Evolutionary conservation across 2,888 invertebrate species (phyloP), one percentile per base, ranked within the genome.

Genomic region (Eupithecia tripunctaria): DNA sequence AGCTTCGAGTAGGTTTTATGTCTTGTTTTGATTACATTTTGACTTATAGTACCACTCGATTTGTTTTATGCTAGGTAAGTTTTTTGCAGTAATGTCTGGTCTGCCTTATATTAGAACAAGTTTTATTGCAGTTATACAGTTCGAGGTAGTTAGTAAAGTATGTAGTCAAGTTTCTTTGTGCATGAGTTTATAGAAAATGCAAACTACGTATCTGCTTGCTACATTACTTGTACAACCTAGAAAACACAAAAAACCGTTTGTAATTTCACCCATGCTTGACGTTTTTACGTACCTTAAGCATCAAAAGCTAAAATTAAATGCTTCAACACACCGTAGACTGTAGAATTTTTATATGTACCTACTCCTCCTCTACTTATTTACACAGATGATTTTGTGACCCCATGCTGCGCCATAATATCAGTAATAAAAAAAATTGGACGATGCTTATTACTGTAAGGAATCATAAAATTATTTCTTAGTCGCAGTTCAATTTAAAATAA

Each of bases 401-500:
- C 51, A 51, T 21, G 51, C 51, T 51, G 51, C 1, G 51, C 21
- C 21, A 4, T 21, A 51, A 51, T 51, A 51, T 21, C 51, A 51
- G 12, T 21, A 51, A 51, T 51, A 51, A 51, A 51, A 12, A 2
- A 51, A 10, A 21, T 51, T 21, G 27, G 0, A 21, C 25, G 21
- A 21, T 12, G 21, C 25, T 56, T 25, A 56, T 27, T 59, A 59
- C 27, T 14, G 27, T 7, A 14, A 29, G n/a, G 47, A n/a, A 60
- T 7, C 27, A 60, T 21, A 27, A 18, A 60, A 60, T 27, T 6
- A 60, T 60, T 29, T 8, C 29, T 59, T 5, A 62, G n/a, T 32
- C n/a, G 18, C 10, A 10, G 32, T 62, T 63, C 38, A 64, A 70
- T 70, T 56, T 41, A 70, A 56, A 67, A 67, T 62, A 38, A 69